phyloP scores from a whole-genome alignment of 2,888 invertebrate genomes.

The Strigamia transsilvanica region DNA sequence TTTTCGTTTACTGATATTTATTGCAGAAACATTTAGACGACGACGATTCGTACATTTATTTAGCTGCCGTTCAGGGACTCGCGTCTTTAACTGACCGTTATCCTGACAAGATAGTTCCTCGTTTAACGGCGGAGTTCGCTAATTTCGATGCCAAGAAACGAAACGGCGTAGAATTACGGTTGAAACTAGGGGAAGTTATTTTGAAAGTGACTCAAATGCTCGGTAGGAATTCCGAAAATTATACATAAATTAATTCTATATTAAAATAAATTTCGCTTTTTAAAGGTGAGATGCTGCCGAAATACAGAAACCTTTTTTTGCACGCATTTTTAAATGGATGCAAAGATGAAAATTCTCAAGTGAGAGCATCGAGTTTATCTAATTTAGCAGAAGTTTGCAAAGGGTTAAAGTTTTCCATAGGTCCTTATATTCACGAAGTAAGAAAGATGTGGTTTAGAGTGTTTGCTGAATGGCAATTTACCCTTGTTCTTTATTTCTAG shows the following conservation, averaged over 20 bases:
- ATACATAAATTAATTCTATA: constrained; percentile 51
- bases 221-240: constrained; percentile 68
- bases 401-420: constrained; percentile 77
- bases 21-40: constrained; percentile 77
- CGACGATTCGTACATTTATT: constrained; percentile 82
- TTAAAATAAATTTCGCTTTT: constrained; percentile 59
- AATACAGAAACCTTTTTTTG: constrained; percentile 74
- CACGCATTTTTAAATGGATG: constrained; percentile 76
- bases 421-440: constrained; percentile 78
- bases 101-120: constrained; percentile 74
- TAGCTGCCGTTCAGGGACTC: constrained; percentile 79
- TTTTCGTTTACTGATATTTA: constrained; percentile 24
- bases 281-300: constrained; percentile 78
- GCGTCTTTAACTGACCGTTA: constrained; percentile 73
- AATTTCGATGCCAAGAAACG: constrained; percentile 58
- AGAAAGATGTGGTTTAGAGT: constrained; percentile 56
- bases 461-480: neutral
- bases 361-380: constrained; percentile 82
- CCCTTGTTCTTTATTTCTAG: constrained; percentile 65
- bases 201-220: constrained; percentile 76
- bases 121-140: constrained; percentile 74
- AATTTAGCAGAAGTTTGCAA: constrained; percentile 83
- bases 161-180: constrained; percentile 66
- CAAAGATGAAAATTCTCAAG: constrained; percentile 75
- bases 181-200: constrained; percentile 83